Base-by-base conservation (phyloP, 2,113 vertebrate genomes). In the Oplegnathus fasciatus region DNA sequence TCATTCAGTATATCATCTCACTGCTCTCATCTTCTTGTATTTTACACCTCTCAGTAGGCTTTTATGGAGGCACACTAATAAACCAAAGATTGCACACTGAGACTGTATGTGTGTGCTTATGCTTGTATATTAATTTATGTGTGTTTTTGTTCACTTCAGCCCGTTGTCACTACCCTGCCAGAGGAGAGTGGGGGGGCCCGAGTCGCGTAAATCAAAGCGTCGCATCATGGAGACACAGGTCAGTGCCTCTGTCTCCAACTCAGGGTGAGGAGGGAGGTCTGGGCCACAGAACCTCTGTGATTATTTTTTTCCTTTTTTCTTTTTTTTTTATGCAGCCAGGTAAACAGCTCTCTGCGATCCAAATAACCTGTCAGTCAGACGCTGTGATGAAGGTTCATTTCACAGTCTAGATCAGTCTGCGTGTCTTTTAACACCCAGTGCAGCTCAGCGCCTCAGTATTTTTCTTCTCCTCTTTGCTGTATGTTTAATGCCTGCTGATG, bases 201-300 rank as follows among this genome's bases (percentile, higher is more conserved):
- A 96, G 82, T 82, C 94, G 0, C 95, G 95, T 66, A 96, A 96
- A 94, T 95, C 95, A 82, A 96, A 96, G 90, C 94, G 95, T 4
- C 95, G 95, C 91, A 94, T 95, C 88, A 91, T 89, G 17, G 96
- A 96, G 93, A 95, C 96, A 86, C 95, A 96, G 96, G 96, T 96
- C 94, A 95, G 95, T 91, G 84, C 80, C 24, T 92, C 86, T 91
- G 91, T 83, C 80, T 83, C 46, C 26, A 70, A 26, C 72, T 68
- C 52, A n/a, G 74, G 34, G 68, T n/a, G 50, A 46, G 46, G n/a
- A 8, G 68, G 42, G 24, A 22, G 72, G 78, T 76, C 64, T 70
- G 57, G 66, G 76, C 62, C 26, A 48, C 75, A 20, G 74, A 73
- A 69, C 58, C 83, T 57, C 55, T 57, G 55, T 70, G 75, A 82